Evolutionary conservation across 2,113 vertebrate species (phyloP).

Genomic region (Notiomystis cincta): DNA sequence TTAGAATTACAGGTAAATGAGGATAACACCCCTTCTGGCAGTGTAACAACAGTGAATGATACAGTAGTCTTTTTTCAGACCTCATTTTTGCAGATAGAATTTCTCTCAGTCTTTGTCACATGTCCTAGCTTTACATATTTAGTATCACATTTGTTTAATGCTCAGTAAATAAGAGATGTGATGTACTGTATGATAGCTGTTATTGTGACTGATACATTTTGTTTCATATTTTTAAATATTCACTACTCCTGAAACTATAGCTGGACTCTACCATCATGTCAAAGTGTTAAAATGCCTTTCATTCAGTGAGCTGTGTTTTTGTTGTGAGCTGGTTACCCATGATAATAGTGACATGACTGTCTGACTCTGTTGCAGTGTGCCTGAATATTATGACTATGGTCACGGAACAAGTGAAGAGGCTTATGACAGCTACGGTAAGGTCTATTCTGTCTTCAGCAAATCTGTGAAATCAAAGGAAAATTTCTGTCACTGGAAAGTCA

Average conservation of each 20-base stretch:
- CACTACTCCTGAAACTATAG: neutral
- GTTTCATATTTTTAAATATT: neutral
- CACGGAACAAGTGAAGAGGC: constrained; percentile 88
- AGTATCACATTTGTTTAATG: neutral
- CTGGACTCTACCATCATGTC: neutral
- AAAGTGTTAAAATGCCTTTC: neutral
- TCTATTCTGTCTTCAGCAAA: constrained; percentile 29
- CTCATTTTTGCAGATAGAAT: neutral
- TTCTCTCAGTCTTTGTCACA: neutral
- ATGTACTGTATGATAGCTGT: neutral
- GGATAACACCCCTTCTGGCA: neutral
- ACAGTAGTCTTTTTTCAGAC: neutral
- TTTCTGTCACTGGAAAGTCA: constrained; percentile 43
- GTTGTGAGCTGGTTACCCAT: neutral
- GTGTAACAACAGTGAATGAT: neutral
- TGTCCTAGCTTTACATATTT: neutral
- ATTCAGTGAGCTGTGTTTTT: neutral
- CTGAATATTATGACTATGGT: constrained; percentile 94
- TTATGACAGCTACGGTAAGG: constrained; percentile 95
- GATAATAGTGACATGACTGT: constrained; percentile 52
- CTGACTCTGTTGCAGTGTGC: constrained; percentile 81
- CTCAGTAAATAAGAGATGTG: neutral
- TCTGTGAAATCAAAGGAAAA: constrained; percentile 42
- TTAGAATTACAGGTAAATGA: neutral
- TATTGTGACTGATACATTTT: neutral